Percentiles rank a stretch among this genome's conserved stretches.
Conservation (phyloP, 2,113 vertebrate genomes). For the Grallaria varia region DNA sequence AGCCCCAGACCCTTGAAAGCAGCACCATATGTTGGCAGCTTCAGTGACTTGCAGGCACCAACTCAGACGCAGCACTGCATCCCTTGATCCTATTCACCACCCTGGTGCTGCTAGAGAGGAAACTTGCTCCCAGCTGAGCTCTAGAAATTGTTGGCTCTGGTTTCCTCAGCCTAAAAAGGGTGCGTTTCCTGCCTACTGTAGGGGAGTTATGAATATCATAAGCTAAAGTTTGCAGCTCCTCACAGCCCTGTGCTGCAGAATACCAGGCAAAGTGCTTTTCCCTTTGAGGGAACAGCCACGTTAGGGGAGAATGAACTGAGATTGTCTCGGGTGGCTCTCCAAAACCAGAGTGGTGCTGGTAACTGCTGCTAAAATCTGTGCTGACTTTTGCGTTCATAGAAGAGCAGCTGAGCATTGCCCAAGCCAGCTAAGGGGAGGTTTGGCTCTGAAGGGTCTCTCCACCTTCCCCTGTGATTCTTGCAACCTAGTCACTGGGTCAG, state of each 20-base stretch:
- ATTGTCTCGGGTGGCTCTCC: neutral
- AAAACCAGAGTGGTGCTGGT: neutral
- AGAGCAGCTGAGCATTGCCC: neutral
- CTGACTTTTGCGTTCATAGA: neutral
- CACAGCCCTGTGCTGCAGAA: fast-evolving
- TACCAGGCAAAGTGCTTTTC: neutral
- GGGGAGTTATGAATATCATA: neutral
- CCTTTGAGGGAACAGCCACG: neutral
- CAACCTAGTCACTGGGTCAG: neutral
- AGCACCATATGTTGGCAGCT: neutral
- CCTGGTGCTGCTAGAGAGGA: neutral
- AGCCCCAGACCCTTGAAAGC: neutral
- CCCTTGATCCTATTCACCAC: neutral
- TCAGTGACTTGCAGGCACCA: neutral
- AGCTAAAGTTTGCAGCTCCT: neutral
- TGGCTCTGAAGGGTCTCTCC: neutral
- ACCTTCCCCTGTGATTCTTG: neutral
- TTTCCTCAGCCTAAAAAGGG: neutral
- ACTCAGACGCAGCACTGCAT: neutral
- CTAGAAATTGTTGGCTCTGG: neutral
- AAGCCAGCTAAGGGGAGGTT: neutral
- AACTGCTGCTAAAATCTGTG: neutral
- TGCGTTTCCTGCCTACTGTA: fast-evolving
- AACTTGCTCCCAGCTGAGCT: neutral
- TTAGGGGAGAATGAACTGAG: neutral